These are phyloP conservation scores for Fabriciana adippe DNA, from an alignment of 2,888 invertebrate species.

Conservation along the genomic window DNA sequence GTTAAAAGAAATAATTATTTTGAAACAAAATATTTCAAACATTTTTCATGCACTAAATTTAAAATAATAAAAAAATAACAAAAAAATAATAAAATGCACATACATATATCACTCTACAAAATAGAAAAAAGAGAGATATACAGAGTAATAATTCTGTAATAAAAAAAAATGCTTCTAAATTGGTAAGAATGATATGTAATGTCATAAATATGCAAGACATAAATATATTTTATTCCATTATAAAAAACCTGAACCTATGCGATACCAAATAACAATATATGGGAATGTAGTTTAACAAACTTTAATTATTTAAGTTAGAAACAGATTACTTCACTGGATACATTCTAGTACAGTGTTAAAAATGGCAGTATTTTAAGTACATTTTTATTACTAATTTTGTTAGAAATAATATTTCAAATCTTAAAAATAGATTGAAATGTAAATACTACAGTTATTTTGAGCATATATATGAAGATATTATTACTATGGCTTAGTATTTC, in stretches of 20 bases:
- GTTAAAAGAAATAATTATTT: constrained; percentile 1
- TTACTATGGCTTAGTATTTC: not conserved
- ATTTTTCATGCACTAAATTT: not conserved
- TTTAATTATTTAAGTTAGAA: constrained; percentile 3
- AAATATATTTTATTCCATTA: not conserved
- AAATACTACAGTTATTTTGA: constrained; percentile 8
- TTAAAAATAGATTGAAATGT: not conserved
- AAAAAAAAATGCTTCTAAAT: not conserved
- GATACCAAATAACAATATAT: not conserved
- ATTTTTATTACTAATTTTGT: constrained; percentile 1
- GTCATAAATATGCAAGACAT: not conserved
- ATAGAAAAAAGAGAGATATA: not conserved
- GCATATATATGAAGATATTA: constrained; percentile 9
- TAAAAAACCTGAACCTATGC: not conserved
- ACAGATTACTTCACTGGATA: constrained; percentile 8
- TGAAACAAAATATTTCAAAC: no score
- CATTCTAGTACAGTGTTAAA: constrained; percentile 1
- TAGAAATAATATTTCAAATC: constrained; percentile 2
- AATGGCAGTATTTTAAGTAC: constrained; percentile 21
- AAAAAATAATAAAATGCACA: constrained; percentile 7
- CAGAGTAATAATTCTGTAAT: not conserved
- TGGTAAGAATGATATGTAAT: constrained; percentile 12
- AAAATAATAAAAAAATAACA: not conserved
- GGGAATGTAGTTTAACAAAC: not conserved
- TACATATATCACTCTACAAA: not conserved